Base-by-base conservation (phyloP, 2,797 vertebrate genomes). In the Buceros bicornis region DNA sequence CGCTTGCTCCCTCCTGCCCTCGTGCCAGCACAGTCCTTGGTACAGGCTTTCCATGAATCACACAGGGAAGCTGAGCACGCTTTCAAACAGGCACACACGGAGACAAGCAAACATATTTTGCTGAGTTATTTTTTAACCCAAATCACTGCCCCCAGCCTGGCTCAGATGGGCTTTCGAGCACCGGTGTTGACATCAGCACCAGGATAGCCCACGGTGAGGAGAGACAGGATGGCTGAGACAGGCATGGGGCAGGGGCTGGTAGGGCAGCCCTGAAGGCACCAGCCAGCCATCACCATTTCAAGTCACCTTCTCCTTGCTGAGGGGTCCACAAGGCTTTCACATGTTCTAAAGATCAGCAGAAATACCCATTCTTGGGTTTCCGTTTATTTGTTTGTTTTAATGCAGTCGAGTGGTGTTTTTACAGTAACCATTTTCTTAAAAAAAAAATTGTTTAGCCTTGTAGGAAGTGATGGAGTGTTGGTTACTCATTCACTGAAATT, bases 401-500 rank as follows among this genome's bases (percentile, higher is more conserved):
- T 56, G 56, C 21, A 56, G 56, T 82, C 35, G 65, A 84, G 69
- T 40, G 29, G 16, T 74, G 29, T 37, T 93, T 87, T 92, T 79
- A 85, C 21, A 19, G 57, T 64, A 82, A 84, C 42, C 10, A 19
- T 77, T 94, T 66, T 13, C 67, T 90, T 78, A 29, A 85, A 79
- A 48, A 82, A 40, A 48, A 82, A 77, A 40, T 5, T 24, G 25
- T 91, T 91, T 92, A 78, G 90, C 79, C 76, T 48, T 86, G 42
- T 80, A 86, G 92, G 65, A 92, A 91, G 50, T 19, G 67, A 71
- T 77, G 64, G 71, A 89, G 69, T 53, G 31, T 82, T 90, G 80
- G 94, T 95, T 88, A 94, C 25, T 94, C 78, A 82, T 93, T 95
- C 86, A 89, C 74, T 77, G 57, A 82, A 96, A 93, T 87, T 80